Conservation (phyloP, 2,113 vertebrate species). For the Calidris pugnax region DNA sequence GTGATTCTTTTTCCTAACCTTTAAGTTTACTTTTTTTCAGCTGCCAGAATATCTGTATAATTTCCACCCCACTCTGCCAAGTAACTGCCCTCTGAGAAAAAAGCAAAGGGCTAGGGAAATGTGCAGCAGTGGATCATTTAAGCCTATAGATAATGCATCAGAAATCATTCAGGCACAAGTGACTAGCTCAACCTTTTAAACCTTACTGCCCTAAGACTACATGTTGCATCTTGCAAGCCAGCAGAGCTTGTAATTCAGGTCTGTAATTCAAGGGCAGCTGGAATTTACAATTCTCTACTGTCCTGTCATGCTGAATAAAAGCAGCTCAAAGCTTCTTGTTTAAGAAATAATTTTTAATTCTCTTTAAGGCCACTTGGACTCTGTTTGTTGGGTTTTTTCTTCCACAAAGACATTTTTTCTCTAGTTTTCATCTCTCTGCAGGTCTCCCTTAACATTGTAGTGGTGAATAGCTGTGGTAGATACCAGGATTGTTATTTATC, state of each 20-base stretch:
- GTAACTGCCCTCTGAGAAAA: background rate
- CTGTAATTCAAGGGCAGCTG: background rate
- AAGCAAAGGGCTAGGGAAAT: background rate
- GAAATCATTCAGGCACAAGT: background rate
- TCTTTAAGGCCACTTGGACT: background rate
- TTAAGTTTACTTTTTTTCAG: background rate
- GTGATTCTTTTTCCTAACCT: background rate
- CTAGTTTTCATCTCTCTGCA: background rate
- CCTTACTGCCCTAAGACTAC: background rate
- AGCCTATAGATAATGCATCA: background rate
- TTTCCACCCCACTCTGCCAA: accelerated
- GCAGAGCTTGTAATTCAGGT: background rate
- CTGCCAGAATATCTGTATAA: background rate
- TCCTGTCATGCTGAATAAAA: background rate
- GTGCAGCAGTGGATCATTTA: background rate
- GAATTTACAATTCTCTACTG: background rate
- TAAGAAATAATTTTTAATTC: background rate
- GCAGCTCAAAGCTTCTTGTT: background rate
- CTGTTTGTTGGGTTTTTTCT: background rate
- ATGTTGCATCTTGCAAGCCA: background rate
- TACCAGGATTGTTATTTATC: background rate
- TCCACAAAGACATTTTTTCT: background rate
- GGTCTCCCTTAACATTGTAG: background rate
- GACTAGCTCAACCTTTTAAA: background rate
- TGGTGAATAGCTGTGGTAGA: background rate